Conservation (phyloP, 2,888 invertebrate genomes). For the Cephonodes hylas region DNA sequence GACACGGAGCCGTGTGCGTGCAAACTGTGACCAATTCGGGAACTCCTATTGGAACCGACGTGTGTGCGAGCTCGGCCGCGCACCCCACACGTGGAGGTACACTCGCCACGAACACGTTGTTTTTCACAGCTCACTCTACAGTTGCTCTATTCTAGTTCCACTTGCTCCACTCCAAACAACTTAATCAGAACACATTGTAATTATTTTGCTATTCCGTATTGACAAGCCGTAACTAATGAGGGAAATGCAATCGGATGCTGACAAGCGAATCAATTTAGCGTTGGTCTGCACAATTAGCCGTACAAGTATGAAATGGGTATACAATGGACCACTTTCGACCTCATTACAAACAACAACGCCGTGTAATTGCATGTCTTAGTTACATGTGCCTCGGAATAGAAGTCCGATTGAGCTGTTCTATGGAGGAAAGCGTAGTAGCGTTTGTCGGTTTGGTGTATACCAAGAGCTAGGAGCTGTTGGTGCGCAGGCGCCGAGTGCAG, state of each 20-base stretch:
- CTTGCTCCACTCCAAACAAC: neutral
- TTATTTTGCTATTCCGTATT: neutral
- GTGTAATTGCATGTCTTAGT: too few relatives aligned
- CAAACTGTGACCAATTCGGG: slow-evolving; percentile 11
- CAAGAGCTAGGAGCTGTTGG: neutral
- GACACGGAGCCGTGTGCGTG: neutral
- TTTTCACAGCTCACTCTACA: neutral
- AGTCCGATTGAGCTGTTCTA: too few relatives aligned
- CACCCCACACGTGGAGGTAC: neutral
- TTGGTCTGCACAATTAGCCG: too few relatives aligned
- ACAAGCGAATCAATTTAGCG: too few relatives aligned
- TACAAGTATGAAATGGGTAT: too few relatives aligned
- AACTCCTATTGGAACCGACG: neutral
- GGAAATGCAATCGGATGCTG: neutral
- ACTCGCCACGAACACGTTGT: neutral
- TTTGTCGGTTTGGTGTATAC: too few relatives aligned
- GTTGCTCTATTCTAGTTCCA: neutral
- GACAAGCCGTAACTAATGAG: neutral
- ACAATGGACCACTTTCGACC: too few relatives aligned
- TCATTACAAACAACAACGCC: too few relatives aligned
- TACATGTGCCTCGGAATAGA: too few relatives aligned
- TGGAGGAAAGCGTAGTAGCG: too few relatives aligned
- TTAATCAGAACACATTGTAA: neutral
- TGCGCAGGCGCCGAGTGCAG: neutral
- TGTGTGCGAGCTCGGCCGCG: neutral